Evolutionary conservation across 2,888 invertebrate genomes (phyloP), one percentile per base, ranked within the genome.

Genomic region (Dromius quadrimaculatus): DNA sequence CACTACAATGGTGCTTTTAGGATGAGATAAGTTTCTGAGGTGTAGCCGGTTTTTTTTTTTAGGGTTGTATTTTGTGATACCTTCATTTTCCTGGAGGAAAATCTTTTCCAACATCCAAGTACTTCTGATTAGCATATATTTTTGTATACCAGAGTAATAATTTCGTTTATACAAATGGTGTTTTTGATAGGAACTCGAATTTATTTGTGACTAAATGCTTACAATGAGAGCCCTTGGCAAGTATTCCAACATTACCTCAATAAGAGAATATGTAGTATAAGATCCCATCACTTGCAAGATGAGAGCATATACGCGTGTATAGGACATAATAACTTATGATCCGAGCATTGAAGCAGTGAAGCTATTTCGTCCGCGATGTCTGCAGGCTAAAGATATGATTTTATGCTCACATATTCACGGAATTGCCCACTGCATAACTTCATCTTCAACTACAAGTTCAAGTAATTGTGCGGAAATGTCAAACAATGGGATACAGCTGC

Each of bases 361-460:
- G 36, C 57, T 34, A 57, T 57, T 57, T 17, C 57, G 47, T 5
- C n/a, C 20, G n/a, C 15, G 5, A 28, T 63, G 45, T 45, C 63
- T 63, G 63, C 41, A 63, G 45, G 63, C 63, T 63, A 43, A 19
- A 63, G 63, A 63, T 63, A 63, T 32, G 63, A 41, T 43, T 63
- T 63, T 63, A 63, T 63, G 63, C 23, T 13, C 43, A 11, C 63
- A 45, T 63, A 20, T 54, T 47, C 50, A 8, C 28, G 50, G 28
- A 23, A 54, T 54, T 54, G 50, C 13, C 28, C 15, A 1, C 50
- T 54, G 50, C 23, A 54, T 54, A 28, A 54, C 50, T 54, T 54
- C 50, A 54, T 54, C 17, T 17, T 19, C 15, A 43, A 41, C 41
- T 13, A n/a, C 2, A 38, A 5, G 8, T 38, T 41, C 41, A 2